Percentiles rank a stretch among this genome's conserved stretches.
These are phyloP conservation scores for Eugnorisma glareosa DNA, from an alignment of 2,888 invertebrate genomes.

Conservation along the genomic window DNA sequence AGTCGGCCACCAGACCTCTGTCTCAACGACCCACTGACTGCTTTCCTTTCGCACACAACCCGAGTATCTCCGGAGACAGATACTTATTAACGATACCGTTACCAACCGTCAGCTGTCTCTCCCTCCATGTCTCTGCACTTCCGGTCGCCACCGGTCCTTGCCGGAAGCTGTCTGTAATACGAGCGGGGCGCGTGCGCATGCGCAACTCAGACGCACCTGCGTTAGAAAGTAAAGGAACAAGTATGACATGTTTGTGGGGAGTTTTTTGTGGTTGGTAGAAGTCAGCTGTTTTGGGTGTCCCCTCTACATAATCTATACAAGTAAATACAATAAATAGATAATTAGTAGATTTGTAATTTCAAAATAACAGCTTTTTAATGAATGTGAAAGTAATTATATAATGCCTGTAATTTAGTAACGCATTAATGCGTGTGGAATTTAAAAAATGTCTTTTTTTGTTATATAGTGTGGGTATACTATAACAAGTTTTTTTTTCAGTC, in stretches of 20 bases:
- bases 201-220: slow-evolving; percentile 36
- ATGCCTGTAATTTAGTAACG: no score
- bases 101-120: slow-evolving; percentile 27
- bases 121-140: slow-evolving; percentile 28
- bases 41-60: not conserved
- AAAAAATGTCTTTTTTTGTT: no score
- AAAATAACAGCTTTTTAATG: no score
- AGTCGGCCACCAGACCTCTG: not conserved
- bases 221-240: slow-evolving; percentile 41
- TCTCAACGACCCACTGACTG: slow-evolving; percentile 4
- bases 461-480: no score
- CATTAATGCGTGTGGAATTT: no score
- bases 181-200: slow-evolving; percentile 52
- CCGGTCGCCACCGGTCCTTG: slow-evolving; percentile 29
- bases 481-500: no score
- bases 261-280: slow-evolving; percentile 13
- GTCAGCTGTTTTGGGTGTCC: not conserved
- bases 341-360: no score
- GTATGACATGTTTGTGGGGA: slow-evolving; percentile 16
- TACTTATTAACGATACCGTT: slow-evolving; percentile 22
- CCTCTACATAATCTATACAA: not conserved
- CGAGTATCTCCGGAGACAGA: not conserved
- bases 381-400: no score
- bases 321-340: no score
- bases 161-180: slow-evolving; percentile 42